Base-by-base conservation (phyloP, 2,797 vertebrate species). In the Chelon auratus region DNA sequence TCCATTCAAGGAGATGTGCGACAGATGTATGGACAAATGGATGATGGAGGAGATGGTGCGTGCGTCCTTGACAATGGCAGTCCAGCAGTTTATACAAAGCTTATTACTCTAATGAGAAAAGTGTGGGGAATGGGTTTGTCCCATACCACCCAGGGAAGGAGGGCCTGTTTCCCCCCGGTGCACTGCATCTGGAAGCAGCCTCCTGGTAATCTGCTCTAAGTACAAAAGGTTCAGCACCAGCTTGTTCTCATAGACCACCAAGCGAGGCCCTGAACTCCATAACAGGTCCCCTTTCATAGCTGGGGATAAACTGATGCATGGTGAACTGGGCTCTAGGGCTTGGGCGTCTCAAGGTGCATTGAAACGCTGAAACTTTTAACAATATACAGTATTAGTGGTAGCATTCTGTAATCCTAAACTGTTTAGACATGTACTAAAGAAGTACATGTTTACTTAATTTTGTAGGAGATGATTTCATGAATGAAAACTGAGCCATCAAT, bases 181-280 rank as follows among this genome's bases (percentile, higher is more conserved):
- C 88, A 79, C 79, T 89, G 89, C 92, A 94, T 93, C 93, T 94
- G 94, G 92, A 91, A 92, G 85, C 77, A 90, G 89, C 90, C 91
- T 91, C 80, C 75, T 81, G 81, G 81, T 94, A 95, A 95, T 94
- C 93, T 89, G 86, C 86, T 91, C 81, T 81, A 88, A 93, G 89
- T 88, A 90, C 90, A 91, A 91, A 90, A 91, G 85, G 84, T 93
- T 94, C 91, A 91, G 84, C 87, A 90, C 89, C 91, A 93, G 89
- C 84, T 90, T 94, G 89, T 93, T 92, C 88, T 87, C 87, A 91
- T 91, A 92, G 94, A 94, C 94, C 94, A 93, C 94, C 93, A 87
- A 91, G 88, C 58, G 77, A 80, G 93, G 42, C 72, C 71, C 81
- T 62, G 30, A 82, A 84, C 72, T 79, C 77, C 79, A 84, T 69